Conservation (phyloP, 1,140 invertebrate species). For the Megathymus violae region DNA sequence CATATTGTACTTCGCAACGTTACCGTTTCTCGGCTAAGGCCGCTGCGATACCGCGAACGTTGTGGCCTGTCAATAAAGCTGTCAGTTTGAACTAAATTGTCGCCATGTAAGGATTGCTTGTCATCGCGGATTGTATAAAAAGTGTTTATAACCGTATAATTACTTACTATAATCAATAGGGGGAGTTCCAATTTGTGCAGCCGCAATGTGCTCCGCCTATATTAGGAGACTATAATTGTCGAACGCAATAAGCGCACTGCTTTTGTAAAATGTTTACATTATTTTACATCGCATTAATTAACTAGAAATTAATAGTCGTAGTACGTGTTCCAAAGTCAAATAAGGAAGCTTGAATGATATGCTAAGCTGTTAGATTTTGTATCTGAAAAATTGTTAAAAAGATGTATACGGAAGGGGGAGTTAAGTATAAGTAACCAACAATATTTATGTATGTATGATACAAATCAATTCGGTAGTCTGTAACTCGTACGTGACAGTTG, state of each 20-base stretch:
- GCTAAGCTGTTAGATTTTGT: no score
- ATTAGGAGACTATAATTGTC: constrained; percentile 26
- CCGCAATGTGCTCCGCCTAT: constrained; percentile 13
- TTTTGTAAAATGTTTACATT: constrained; percentile 6
- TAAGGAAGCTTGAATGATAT: no score
- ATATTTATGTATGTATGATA: no score
- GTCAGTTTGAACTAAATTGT: constrained; percentile 18
- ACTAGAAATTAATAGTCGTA: neutral
- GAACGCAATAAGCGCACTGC: neutral
- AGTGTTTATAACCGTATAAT: constrained; percentile 33
- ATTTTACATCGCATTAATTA: neutral
- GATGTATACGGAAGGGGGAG: no score
- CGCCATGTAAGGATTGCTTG: constrained; percentile 26
- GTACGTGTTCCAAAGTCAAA: no score
- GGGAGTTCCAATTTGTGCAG: constrained; percentile 14
- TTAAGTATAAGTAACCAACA: no score
- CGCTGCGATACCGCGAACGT: constrained; percentile 11
- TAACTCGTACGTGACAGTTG: no score
- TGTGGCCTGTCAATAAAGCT: constrained; percentile 31
- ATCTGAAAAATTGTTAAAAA: no score
- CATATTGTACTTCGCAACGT: constrained; percentile 21
- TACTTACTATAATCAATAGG: constrained; percentile 3
- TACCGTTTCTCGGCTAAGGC: constrained; percentile 26
- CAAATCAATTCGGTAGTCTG: no score
- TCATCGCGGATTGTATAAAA: constrained; percentile 25